Evolutionary conservation across 1,140 invertebrate genomes (phyloP).

Genomic region (Pantala flavescens): DNA sequence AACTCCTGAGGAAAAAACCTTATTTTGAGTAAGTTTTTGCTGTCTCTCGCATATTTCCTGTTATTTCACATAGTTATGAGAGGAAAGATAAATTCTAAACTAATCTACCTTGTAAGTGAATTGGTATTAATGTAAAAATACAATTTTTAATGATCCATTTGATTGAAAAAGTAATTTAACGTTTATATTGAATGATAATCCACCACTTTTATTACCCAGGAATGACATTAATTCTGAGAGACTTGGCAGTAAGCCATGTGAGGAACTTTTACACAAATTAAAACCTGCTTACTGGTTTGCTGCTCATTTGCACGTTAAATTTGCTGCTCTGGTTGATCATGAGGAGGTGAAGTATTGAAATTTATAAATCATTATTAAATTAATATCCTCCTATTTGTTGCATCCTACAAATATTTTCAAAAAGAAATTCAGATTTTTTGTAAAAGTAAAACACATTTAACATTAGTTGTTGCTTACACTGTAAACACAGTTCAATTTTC

Average conservation of each 20-base stretch:
- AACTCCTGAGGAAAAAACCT: constrained; percentile 71
- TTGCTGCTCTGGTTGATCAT: constrained; percentile 75
- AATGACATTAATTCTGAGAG: constrained; percentile 69
- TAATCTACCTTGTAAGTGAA: too few species aligned
- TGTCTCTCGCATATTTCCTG: not conserved
- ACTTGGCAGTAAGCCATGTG: constrained; percentile 74
- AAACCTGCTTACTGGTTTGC: constrained; percentile 92
- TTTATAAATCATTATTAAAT: not conserved
- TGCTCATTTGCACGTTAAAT: constrained; percentile 95
- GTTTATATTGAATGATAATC: not conserved
- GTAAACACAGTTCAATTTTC: too few species aligned
- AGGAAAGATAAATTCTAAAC: too few species aligned
- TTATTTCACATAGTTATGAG: too few species aligned
- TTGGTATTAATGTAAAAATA: too few species aligned
- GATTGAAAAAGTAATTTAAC: not conserved
- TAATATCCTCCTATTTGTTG: too few species aligned
- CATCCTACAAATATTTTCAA: too few species aligned
- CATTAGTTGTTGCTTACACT: too few species aligned
- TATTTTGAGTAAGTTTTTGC: constrained; percentile 58
- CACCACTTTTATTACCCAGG: constrained; percentile 29
- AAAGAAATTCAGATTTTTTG: too few species aligned
- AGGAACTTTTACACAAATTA: constrained; percentile 65
- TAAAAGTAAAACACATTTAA: constrained; percentile 12
- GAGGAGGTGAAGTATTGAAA: constrained; percentile 29
- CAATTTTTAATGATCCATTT: too few species aligned